Evolutionary conservation across 1,140 invertebrate genomes (phyloP).

Genomic region (Melipona quadrifasciata): DNA sequence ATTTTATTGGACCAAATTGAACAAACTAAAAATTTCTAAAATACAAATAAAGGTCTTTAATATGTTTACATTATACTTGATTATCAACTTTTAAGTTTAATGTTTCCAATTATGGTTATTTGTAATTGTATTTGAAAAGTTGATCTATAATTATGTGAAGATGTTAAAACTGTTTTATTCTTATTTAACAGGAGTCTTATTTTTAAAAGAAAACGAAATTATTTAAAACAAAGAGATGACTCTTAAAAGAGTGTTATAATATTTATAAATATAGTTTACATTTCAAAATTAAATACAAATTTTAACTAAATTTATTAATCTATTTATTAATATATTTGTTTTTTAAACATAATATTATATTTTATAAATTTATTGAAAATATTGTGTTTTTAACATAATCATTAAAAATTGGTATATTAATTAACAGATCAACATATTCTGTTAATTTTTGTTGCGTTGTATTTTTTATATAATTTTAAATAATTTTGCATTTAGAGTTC

Average conservation of each 20-base stretch:
- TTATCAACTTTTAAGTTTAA: constrained; percentile 6
- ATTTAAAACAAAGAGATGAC: background rate
- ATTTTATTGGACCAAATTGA: background rate
- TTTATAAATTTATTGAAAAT: background rate
- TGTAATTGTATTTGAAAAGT: background rate
- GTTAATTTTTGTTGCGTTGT: background rate
- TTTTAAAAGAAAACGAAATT: background rate
- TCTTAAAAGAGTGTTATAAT: background rate
- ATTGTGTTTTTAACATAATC: background rate
- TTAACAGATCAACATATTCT: background rate
- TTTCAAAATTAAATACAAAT: constrained; percentile 6
- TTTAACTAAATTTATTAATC: background rate
- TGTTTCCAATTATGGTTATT: background rate
- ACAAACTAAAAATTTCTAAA: background rate
- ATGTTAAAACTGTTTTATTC: background rate
- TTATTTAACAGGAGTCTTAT: constrained; percentile 5
- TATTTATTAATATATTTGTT: too few species aligned
- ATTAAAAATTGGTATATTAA: background rate
- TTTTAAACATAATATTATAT: background rate
- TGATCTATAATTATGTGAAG: background rate
- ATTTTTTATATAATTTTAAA: background rate
- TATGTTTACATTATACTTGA: background rate
- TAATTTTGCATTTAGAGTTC: background rate
- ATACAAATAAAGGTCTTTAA: background rate
- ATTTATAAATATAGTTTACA: background rate